Base-by-base conservation (phyloP, 2,797 vertebrate species). In the Dipus sagitta region DNA sequence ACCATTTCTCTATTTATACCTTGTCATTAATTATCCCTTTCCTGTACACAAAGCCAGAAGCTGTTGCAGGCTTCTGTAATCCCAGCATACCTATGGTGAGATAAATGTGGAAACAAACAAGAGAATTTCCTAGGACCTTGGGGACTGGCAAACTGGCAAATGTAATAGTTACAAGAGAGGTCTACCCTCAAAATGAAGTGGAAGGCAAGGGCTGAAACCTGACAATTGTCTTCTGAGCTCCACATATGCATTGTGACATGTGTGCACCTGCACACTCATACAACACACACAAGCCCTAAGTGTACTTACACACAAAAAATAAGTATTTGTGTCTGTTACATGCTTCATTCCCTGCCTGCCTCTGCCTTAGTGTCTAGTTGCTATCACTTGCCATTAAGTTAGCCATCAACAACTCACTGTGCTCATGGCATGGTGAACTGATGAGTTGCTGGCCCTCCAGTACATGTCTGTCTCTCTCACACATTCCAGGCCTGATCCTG, bases 401-500 rank as follows among this genome's bases (percentile, higher is more conserved):
- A 13, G 2, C 8, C 34, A 4, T 62, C 38, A 81, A 79, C 77
- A 77, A 58, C 8, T 91, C 21, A 28, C 17, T 54, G 26, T 71
- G 62, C 62, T 15, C 21, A 21, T 38, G 38, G 21, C 34, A 70
- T 10, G 6, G 47, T 13, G 7, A 75, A 85, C 70, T 38, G 65
- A 38, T 47, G 54, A 81, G 9, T 4, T 2, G 52, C 81, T 21
- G 20, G 20, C 18, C 2, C 2, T 32, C 76, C 18, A 7, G 89
- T 71, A 42, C n/a, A 26, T 2, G 2, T 3, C 20, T 58, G 13
- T 28, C 3, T 68, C n/a, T 54, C n/a, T 83, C 2, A 77, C 4
- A 47, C 0, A 13, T 34, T 80, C 38, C 10, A 42, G 2, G 1
- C 2, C 20, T 10, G 17, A 81, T 4, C 0, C 9, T 71, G 13